These are phyloP conservation scores for Ivindomyrus marchei DNA, from an alignment of 2,113 vertebrate genomes.

Conservation along the genomic window DNA sequence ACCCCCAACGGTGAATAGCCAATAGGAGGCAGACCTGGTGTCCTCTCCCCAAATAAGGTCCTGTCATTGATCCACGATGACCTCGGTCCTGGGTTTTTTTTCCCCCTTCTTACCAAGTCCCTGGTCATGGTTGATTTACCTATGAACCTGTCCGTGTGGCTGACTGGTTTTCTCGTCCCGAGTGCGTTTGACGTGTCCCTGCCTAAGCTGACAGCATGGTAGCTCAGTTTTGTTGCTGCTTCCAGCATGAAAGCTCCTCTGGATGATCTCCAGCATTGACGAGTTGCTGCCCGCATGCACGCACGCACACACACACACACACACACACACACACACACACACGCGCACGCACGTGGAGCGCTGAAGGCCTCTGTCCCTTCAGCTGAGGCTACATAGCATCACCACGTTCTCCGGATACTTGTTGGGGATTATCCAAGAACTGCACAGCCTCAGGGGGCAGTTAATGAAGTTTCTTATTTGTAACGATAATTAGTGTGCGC, in stretches of 20 bases:
- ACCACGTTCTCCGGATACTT: neutral
- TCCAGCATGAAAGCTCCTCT: neutral
- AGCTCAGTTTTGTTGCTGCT: neutral
- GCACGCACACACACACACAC: neutral
- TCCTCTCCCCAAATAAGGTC: neutral
- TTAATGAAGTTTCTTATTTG: neutral
- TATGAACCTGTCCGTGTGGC: neutral
- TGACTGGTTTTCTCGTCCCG: neutral
- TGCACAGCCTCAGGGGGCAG: neutral
- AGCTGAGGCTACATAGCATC: neutral
- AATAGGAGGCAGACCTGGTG: neutral
- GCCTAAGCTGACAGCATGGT: neutral
- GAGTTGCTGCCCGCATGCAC: neutral
- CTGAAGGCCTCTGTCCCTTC: neutral
- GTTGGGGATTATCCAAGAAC: neutral
- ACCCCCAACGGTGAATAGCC: neutral
- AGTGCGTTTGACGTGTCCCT: neutral
- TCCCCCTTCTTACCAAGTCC: neutral
- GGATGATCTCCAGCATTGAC: neutral
- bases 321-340: neutral
- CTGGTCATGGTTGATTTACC: conserved; percentile 2
- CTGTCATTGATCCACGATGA: neutral
- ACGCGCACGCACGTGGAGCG: neutral
- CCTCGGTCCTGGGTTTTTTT: neutral
- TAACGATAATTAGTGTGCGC: neutral